Base-by-base conservation (phyloP, 2,888 invertebrate genomes). In the Ophion obscuratus region DNA sequence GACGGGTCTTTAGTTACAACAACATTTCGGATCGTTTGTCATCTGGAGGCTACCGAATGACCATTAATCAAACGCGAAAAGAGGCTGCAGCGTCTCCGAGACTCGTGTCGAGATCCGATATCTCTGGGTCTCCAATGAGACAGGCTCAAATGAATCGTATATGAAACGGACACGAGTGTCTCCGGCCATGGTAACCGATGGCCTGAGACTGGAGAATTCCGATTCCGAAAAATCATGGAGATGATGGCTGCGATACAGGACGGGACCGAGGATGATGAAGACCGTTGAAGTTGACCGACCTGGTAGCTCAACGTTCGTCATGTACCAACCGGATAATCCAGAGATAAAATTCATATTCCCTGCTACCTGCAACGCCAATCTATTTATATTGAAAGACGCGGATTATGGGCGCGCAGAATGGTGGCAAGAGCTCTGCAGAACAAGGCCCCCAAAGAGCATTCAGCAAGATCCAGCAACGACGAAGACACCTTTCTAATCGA, bases 401-500 rank as follows among this genome's bases (percentile, higher is more conserved):
- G 53, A 53, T 53, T 17, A 53, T 53, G 17, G 53, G 53, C 53
- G 53, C 14, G 53, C 53, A 17, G 53, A 53, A 53, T 17, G 0
- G 53, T 17, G 53, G 53, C 53, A 14, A 53, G 53, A 53, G 14
- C 11, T 62, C 27, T n/a, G 17, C 36, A 17, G 36, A 2, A 36
- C 36, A n/a, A 53, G 14, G 17, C 6, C 36, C 67, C 40, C 44
- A 44, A 44, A 68, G 44, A 20, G 57, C 57, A 71, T 57, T 71
- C 27, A 71, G n/a, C 44, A 75, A 67, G 24, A 53, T 53, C 53
- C 20, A 47, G 53, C 71, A 64, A 62, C 61, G 77, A 80, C 81
- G 71, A 82, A 82, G 81, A 88, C 81, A 83, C 89, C 89, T 89
- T 89, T 89, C 89, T 89, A 89, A 89, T 90, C 86, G 88, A 84